Evolutionary conservation across 2,888 invertebrate species (phyloP), one percentile per base, ranked within the genome.

Genomic region (Apeira syringaria): DNA sequence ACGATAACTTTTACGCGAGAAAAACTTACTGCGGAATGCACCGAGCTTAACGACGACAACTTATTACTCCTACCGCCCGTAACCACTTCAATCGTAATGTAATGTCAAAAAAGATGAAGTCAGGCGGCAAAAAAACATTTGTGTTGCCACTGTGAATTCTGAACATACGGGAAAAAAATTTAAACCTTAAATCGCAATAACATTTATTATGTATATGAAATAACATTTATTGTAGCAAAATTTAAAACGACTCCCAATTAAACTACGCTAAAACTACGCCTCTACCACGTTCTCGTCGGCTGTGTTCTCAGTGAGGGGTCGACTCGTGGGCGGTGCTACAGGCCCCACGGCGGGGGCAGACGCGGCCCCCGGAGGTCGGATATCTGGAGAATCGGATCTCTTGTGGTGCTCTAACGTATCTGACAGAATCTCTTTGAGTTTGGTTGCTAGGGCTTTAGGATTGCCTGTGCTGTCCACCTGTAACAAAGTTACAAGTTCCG

Each of bases 391-490:
- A 9, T 49, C 62, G 0, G 59, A 43, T 46, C 60, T 53, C 52
- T 68, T 74, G 45, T 74, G 65, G 56, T 76, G 72, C 56, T 79
- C 78, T 33, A 86, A 71, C 15, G 80, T 85, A 47, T 88, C 85
- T 13, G 86, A 82, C 27, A 89, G 68, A 24, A 87, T 82, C 45
- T 86, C 85, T 47, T 80, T 83, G 1, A 89, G 74, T 2, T 84
- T 76, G 0, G 80, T 69, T 9, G 88, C 86, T 38, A 89, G 50
- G 0, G 74, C 78, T 52, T 74, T 83, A 0, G 86, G 87, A 40
- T 86, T 87, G 0, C 80, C 82, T 11, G 74, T 75, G 57, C 85
- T 87, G 60, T 88, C 81, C 64, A 88, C 33, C 88, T 89, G 56
- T 24, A 28, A 36, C 3, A 26, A 28, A 8, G 15, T 15, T 15